A percentile compares a stretch with the other conserved stretches of the same genome.
Evolutionary conservation across 2,888 invertebrate species (phyloP).

Genomic region (Arge pagana): DNA sequence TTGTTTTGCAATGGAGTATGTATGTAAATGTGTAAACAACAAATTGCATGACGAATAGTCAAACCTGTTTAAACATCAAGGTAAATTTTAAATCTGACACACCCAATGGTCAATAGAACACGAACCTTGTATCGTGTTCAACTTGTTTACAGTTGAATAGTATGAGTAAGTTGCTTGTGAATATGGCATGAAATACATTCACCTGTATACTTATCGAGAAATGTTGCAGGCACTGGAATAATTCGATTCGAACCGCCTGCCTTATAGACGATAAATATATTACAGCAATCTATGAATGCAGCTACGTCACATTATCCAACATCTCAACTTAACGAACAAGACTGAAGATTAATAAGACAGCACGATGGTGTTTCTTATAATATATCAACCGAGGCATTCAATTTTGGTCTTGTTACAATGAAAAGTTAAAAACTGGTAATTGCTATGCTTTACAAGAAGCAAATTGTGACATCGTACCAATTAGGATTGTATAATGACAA

Average conservation of each 20-base stretch:
- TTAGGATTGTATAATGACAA: too few species aligned
- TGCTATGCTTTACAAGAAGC: background rate
- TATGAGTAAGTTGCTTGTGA: too few species aligned
- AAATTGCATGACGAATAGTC: too few species aligned
- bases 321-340: conserved; percentile 37
- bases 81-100: too few species aligned
- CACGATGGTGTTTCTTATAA: background rate
- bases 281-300: conserved; percentile 46
- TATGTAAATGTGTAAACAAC: too few species aligned
- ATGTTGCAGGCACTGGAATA: conserved; percentile 16
- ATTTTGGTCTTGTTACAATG: background rate
- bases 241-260: conserved; percentile 10
- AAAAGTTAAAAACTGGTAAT: background rate
- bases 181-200: background rate
- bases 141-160: too few species aligned
- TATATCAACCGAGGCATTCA: background rate
- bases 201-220: background rate
- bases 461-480: too few species aligned
- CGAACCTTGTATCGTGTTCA: too few species aligned
- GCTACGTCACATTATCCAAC: conserved; percentile 34
- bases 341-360: conserved; percentile 22
- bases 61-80: too few species aligned
- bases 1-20: too few species aligned
- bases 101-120: too few species aligned
- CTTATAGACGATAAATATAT: conserved; percentile 26